Evolutionary conservation across 2,113 vertebrate species (phyloP), one percentile per base, ranked within the genome.

Genomic region (Rhynchomys soricoides): DNA sequence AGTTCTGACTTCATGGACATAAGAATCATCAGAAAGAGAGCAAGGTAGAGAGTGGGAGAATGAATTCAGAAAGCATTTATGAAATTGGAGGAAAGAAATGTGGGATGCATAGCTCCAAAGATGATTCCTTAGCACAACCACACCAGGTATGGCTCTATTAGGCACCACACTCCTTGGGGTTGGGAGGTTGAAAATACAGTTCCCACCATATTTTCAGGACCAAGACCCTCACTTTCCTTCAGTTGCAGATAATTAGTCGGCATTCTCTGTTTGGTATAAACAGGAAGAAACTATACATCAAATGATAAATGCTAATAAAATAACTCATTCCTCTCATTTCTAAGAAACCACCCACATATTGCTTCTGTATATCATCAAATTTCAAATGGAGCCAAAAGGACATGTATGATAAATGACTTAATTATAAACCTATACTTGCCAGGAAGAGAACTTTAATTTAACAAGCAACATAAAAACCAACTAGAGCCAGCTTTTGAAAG

Each of bases 381-480:
- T 90, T 97, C 93, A 96, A 70, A 94, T 86, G 50, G 21, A 93
- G 88, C 29, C 87, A 93, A 96, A 92, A 95, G 34, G 96, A 96
- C 81, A 82, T 50, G 79, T 93, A 95, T 50, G 90, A 97, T 94
- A 97, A 96, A 97, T 95, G 79, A 97, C 83, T 95, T 96, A 96
- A 96, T 97, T 97, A 97, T 92, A 97, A 97, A 94, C 52, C 74
- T 95, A 93, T 59, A 82, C 86, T 93, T 96, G 71, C 95, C 97
- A 96, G 81, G 90, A 88, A 94, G 95, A 90, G 86, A 93, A 93
- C 75, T 94, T 96, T 96, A 97, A 96, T 97, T 97, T 97, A 96
- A 97, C 26, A 89, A 96, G 87, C 74, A 98, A 95, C 66, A 90
- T 88, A 95, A 96, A 71, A 97, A 96, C 94, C 68, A 95, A 91